Evolutionary conservation across 2,888 invertebrate genomes (phyloP), one percentile per base, ranked within the genome.

Genomic region (Xestia sexstrigata): DNA sequence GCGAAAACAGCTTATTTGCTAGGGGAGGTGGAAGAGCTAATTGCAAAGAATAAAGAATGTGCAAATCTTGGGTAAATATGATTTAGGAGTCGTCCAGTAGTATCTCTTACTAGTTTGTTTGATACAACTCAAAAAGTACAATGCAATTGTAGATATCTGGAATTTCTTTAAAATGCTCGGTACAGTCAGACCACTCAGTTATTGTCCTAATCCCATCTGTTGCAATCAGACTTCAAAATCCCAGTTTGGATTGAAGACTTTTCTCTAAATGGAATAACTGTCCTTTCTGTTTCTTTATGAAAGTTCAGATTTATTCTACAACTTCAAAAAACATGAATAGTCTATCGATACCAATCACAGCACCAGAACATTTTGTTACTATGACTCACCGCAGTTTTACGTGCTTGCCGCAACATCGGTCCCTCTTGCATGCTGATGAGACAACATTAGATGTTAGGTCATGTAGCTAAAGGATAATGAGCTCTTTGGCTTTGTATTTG

Each of bases 381-480:
- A 42, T 83, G 81, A 83, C 35, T 85, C 85, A 84, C 0, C 39
- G 20, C 8, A 55, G 17, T 60, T 73, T 60, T 63, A 73, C 82
- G 45, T 74, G 68, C 81, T 39, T 66, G 63, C 66, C 73, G 76
- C 52, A 83, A 75, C 55, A 55, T 47, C 52, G 62, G 15, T 63
- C 58, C 45, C 42, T 69, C 67, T 62, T 76, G 86, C 69, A 86
- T 86, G 70, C 76, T 73, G 71, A 82, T 81, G 45, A 72, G 75
- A 39, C 35, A 55, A 39, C 74, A 70, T 74, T 84, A 67, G 47
- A 70, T 67, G 47, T 74, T 74, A 65, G 82, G 72, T 71, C 86
- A 70, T 84, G 73, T 52, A 75, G 72, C 68, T 74, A 76, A 72
- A 86, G 76, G 76, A 81, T 82, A 85, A 81, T 69, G 52, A 7